These are phyloP conservation scores for Globodera rostochiensis DNA, from an alignment of 1,140 invertebrate species.

Conservation along the genomic window DNA sequence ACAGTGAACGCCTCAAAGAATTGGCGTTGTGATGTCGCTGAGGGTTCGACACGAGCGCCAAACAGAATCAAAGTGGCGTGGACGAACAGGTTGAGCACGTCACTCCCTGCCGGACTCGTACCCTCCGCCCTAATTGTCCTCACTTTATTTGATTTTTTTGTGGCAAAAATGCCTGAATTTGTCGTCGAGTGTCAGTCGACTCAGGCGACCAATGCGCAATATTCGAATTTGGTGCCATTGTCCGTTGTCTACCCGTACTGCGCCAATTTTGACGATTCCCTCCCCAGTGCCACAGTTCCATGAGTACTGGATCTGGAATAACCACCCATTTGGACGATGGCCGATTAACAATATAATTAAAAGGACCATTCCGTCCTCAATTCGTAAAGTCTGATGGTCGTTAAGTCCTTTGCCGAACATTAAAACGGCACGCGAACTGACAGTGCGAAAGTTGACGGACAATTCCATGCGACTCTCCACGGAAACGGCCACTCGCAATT, in stretches of 20 bases:
- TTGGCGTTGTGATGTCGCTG: neutral
- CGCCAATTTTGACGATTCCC: constrained; percentile 78
- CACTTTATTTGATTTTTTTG: neutral
- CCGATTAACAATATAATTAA: constrained; percentile 35
- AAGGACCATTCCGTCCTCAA: constrained; percentile 62
- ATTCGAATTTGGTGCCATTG: constrained; percentile 84
- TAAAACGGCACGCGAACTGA: constrained; percentile 81
- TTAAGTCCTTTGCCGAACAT: constrained; percentile 82
- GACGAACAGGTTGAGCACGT: constrained; percentile 82
- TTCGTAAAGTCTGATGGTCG: constrained; percentile 86
- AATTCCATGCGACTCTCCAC: constrained; percentile 81
- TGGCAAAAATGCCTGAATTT: constrained; percentile 68
- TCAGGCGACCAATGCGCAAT: constrained; percentile 75
- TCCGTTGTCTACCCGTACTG: constrained; percentile 79
- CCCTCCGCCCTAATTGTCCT: constrained; percentile 68
- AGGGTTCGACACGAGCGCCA: constrained; percentile 70
- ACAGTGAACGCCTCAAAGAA: constrained; percentile 10
- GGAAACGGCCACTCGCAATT: constrained; percentile 76
- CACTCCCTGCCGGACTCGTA: constrained; percentile 79
- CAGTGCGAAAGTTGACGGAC: constrained; percentile 79
- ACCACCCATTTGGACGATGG: constrained; percentile 69
- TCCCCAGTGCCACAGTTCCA: constrained; percentile 89
- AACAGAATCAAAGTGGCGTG: constrained; percentile 74
- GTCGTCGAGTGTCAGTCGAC: constrained; percentile 79
- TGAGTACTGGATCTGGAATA: constrained; percentile 75